Percentiles rank a stretch among this genome's conserved stretches.
Conservation (phyloP, 2,797 vertebrate species). For the Coregonus ussuriensis region DNA sequence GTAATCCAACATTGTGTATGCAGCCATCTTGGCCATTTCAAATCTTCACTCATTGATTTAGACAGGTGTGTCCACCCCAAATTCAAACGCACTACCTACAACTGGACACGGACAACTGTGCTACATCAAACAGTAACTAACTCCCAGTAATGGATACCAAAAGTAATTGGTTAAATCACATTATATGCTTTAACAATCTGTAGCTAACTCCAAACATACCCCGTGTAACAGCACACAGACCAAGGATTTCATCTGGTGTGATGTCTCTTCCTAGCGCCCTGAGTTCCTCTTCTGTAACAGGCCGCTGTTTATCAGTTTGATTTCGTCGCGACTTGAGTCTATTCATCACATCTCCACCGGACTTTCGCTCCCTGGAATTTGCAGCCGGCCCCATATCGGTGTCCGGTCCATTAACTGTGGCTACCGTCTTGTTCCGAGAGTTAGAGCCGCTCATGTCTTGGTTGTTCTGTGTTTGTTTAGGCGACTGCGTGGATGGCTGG, state of each 20-base stretch:
- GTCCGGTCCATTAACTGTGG: constrained; percentile 62
- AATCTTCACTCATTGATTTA: too few relatives aligned
- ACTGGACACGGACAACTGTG: too few relatives aligned
- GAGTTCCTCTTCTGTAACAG: constrained; percentile 88
- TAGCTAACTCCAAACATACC: constrained; percentile 49
- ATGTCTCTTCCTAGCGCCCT: constrained; percentile 82
- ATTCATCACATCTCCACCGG: constrained; percentile 83
- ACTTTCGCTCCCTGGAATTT: constrained; percentile 77
- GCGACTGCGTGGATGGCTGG: constrained; percentile 56
- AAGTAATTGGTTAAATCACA: not conserved
- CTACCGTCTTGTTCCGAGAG: constrained; percentile 75
- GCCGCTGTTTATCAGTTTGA: constrained; percentile 71
- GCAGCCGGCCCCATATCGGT: constrained; percentile 52
- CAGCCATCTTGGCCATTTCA: too few relatives aligned
- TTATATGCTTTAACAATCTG: not conserved
- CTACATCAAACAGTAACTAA: too few relatives aligned
- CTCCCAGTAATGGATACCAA: too few relatives aligned
- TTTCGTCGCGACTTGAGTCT: constrained; percentile 84
- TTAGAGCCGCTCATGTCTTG: constrained; percentile 74
- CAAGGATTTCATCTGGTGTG: constrained; percentile 88
- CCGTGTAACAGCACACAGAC: constrained; percentile 84
- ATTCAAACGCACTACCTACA: too few relatives aligned
- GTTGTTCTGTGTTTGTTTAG: constrained; percentile 8
- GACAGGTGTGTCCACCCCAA: too few relatives aligned
- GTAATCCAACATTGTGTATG: too few relatives aligned